phyloP scores from a whole-genome alignment of 2,797 vertebrate genomes.

The Crax fasciolata region DNA sequence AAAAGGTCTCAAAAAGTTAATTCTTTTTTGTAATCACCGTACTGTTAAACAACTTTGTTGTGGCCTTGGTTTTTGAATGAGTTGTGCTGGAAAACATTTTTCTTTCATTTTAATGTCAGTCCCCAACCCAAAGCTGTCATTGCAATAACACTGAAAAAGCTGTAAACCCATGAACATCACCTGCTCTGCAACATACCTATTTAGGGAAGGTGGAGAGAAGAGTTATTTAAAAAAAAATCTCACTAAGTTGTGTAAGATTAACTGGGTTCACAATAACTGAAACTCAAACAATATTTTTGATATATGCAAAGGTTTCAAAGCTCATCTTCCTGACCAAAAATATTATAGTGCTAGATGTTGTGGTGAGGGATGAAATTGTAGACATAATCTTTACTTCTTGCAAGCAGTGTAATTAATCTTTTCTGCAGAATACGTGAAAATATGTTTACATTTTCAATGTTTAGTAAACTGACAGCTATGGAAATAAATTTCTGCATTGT shows the following conservation, averaged over 20 bases:
- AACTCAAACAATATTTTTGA: background rate
- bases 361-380: background rate
- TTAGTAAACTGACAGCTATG: conserved; percentile 46
- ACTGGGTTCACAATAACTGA: background rate
- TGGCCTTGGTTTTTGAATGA: conserved; percentile 24
- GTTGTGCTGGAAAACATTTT: conserved; percentile 62
- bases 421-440: conserved; percentile 35
- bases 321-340: background rate
- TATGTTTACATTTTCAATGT: conserved; percentile 44
- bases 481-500: background rate
- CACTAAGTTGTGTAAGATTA: background rate
- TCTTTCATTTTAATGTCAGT: conserved; percentile 49
- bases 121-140: conserved; percentile 2
- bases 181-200: background rate
- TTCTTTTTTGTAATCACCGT: conserved; percentile 20
- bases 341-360: background rate
- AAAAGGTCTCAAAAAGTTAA: conserved; percentile 2
- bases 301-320: background rate
- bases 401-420: conserved; percentile 46
- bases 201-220: background rate
- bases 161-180: background rate
- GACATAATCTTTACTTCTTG: background rate
- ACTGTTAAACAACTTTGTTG: conserved; percentile 39
- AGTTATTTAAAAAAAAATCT: background rate
- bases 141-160: conserved; percentile 38